phyloP scores from a whole-genome alignment of 2,797 vertebrate genomes.

The Siniperca obscura region DNA sequence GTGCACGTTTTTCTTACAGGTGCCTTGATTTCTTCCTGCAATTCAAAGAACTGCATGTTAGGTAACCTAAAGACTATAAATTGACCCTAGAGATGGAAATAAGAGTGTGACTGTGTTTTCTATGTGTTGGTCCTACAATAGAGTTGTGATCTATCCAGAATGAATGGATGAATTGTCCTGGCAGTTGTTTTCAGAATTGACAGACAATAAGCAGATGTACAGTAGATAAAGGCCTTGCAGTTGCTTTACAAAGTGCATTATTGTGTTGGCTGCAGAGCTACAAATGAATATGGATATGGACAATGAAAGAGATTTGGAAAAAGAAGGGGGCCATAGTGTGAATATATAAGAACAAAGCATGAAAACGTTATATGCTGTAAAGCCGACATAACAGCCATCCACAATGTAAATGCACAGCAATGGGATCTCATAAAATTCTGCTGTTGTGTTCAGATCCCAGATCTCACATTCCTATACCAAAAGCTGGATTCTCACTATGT shows the following conservation, averaged over 20 bases:
- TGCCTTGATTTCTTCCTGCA: neutral
- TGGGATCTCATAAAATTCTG: slow-evolving; percentile 28
- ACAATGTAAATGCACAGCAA: slow-evolving; percentile 7
- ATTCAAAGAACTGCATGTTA: neutral
- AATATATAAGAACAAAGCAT: slow-evolving; percentile 45
- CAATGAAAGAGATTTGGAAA: slow-evolving; percentile 26
- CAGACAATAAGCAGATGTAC: slow-evolving; percentile 23
- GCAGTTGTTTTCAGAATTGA: neutral
- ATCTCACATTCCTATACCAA: slow-evolving; percentile 1
- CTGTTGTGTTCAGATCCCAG: neutral
- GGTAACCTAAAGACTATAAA: slow-evolving; percentile 4
- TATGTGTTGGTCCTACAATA: neutral
- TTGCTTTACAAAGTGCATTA: slow-evolving; percentile 19
- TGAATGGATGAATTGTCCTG: neutral
- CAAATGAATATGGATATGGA: slow-evolving; percentile 33
- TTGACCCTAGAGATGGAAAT: neutral
- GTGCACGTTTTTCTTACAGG: neutral
- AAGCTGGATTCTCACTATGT: neutral
- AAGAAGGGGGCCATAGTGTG: slow-evolving; percentile 15
- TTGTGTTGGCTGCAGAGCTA: slow-evolving; percentile 5
- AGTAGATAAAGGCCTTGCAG: slow-evolving; percentile 33
- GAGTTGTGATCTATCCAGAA: neutral
- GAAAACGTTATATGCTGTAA: slow-evolving; percentile 23
- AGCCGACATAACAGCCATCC: neutral
- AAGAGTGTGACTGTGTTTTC: neutral